phyloP scores from a whole-genome alignment of 2,888 invertebrate genomes.

The Drosophila suboccidentalis region DNA sequence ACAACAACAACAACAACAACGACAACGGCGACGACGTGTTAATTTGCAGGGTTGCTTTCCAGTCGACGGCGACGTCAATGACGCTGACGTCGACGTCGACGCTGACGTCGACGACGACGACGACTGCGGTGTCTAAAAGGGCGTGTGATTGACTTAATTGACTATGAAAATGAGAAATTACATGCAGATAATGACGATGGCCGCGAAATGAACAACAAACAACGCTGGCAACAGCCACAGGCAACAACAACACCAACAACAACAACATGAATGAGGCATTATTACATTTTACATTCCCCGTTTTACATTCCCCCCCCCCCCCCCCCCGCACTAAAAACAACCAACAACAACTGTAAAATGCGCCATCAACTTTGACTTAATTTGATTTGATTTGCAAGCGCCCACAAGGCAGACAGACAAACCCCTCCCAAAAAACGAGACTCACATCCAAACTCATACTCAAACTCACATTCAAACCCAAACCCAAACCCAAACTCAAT shows the following conservation, averaged over 20 bases:
- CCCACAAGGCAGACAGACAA: slow-evolving; percentile 29
- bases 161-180: slow-evolving; percentile 86
- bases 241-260: slow-evolving; percentile 19
- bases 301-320: not conserved
- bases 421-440: not conserved
- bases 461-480: not conserved
- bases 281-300: slow-evolving; percentile 56
- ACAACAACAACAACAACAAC: slow-evolving; percentile 13
- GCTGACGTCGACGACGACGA: slow-evolving; percentile 15
- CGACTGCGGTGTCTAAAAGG: slow-evolving; percentile 83
- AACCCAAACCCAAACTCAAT: slow-evolving; percentile 4
- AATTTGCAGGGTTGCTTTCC: no score
- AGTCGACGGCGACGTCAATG: slow-evolving; percentile 21
- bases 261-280: slow-evolving; percentile 35
- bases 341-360: slow-evolving; percentile 54
- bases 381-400: slow-evolving; percentile 68
- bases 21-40: slow-evolving; percentile 1
- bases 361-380: slow-evolving; percentile 71
- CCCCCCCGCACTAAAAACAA: slow-evolving; percentile 31
- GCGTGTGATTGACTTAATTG: slow-evolving; percentile 86
- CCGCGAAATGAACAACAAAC: slow-evolving; percentile 80
- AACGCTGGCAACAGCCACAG: slow-evolving; percentile 38
- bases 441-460: not conserved
- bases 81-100: slow-evolving; percentile 16
- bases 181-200: slow-evolving; percentile 78